Conservation (phyloP, 1,140 invertebrate species). For the Brachionus calyciflorus region DNA sequence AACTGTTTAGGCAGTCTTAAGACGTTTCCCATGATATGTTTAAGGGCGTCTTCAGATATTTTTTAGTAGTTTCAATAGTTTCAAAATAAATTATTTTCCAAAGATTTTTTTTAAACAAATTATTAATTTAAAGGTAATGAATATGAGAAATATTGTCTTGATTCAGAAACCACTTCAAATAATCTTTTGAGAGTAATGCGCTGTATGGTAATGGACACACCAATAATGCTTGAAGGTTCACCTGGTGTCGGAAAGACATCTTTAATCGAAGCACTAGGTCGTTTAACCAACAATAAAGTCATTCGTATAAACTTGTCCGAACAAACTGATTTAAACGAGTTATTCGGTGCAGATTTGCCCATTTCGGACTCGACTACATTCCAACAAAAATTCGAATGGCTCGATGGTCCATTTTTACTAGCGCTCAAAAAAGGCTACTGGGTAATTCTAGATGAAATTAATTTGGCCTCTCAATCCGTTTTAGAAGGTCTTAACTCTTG, state of each 20-base stretch:
- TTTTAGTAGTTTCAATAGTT: no score
- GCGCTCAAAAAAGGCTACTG: conserved; percentile 88
- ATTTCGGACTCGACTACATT: conserved; percentile 63
- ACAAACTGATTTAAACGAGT: conserved; percentile 94
- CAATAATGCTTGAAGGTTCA: conserved; percentile 90
- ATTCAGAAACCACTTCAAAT: conserved; percentile 63
- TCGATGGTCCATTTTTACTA: conserved; percentile 87
- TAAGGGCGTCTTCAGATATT: no score
- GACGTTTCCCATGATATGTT: no score
- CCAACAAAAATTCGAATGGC: conserved; percentile 74
- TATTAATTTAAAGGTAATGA: no score
- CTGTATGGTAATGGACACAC: conserved; percentile 75
- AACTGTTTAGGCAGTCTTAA: no score
- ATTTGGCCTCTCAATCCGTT: conserved; percentile 95
- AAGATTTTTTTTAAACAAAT: no score
- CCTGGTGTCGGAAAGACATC: conserved; percentile 98
- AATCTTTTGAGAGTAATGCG: conserved; percentile 81
- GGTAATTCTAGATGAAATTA: conserved; percentile 95
- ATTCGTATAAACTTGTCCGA: conserved; percentile 95
- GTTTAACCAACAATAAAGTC: conserved; percentile 73
- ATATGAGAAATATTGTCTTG: background rate
- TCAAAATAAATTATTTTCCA: no score
- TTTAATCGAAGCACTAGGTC: conserved; percentile 83
- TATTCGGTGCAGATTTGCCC: conserved; percentile 96
- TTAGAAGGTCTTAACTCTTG: conserved; percentile 97